A percentile compares a stretch with the other conserved stretches of the same genome.
These are phyloP conservation scores for Tragelaphus scriptus DNA, from an alignment of 2,113 vertebrate genomes.

Conservation along the genomic window DNA sequence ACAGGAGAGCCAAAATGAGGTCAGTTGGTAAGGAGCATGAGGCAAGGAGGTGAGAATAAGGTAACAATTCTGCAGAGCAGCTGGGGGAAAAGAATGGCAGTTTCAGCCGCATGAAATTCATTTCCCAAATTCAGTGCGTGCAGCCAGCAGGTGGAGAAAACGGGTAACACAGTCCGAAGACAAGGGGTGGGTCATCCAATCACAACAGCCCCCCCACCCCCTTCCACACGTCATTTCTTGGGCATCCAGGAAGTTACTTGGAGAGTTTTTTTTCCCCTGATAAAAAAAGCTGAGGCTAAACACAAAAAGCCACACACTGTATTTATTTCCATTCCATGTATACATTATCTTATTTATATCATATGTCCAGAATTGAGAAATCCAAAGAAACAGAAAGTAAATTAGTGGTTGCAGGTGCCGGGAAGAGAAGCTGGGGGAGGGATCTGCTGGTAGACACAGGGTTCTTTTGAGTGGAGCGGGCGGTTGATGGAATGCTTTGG, in stretches of 20 bases:
- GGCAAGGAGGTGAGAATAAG: rapidly evolving
- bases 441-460: rapidly evolving
- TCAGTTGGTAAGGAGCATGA: rapidly evolving
- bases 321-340: not conserved
- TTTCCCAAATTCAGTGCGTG: rapidly evolving
- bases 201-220: rapidly evolving
- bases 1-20: rapidly evolving
- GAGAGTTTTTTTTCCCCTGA: not conserved
- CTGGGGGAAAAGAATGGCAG: rapidly evolving
- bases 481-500: too few relatives aligned
- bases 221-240: not conserved
- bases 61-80: rapidly evolving
- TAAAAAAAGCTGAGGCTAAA: not conserved
- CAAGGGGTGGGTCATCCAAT: rapidly evolving
- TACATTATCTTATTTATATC: not conserved
- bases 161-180: not conserved
- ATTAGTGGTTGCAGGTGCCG: too few relatives aligned
- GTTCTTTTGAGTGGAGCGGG: rapidly evolving
- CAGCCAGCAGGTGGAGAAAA: too few relatives aligned
- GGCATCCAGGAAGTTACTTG: not conserved
- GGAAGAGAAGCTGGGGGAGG: too few relatives aligned
- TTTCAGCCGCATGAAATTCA: rapidly evolving
- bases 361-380: not conserved
- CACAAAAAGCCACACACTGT: not conserved
- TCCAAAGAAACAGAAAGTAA: not conserved